Evolutionary conservation across 2,113 vertebrate genomes (phyloP), one percentile per base, ranked within the genome.

Genomic region (Oenanthe melanoleuca): DNA sequence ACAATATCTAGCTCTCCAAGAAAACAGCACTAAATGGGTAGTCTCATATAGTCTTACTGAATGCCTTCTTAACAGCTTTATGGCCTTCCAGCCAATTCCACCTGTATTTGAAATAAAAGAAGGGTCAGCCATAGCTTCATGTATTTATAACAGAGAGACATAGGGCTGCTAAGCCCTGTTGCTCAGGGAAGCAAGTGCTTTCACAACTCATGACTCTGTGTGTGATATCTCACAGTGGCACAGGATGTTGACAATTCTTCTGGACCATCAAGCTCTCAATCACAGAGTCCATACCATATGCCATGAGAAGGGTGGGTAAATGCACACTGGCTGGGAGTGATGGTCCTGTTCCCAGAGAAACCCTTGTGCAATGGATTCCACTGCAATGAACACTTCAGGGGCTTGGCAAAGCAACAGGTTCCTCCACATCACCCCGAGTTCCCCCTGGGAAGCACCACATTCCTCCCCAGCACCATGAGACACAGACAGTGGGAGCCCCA

Each of bases 361-460:
- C 9, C 31, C 14, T 52, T n/a, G 22, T 59, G 25, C 5, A 1
- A 47, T 34, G 20, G 28, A n/a, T 67, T 67, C 19, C 31, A 26
- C 24, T 28, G 24, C 61, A 71, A 9, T 60, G 29, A 74, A 37
- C 10, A 7, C 2, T 3, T 25, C 11, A 5, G 4, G 3, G 47
- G 3, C 5, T 0, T 59, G 57, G 57, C 64, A 89, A 55, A 74
- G 42, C 12, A 40, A 61, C 1, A 6, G 4, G 12, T 53, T 79
- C 14, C 33, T 75, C 10, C 38, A 37, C 25, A 60, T 72, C 16
- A 63, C 20, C 12, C n/a, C 0, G 0, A 60, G 31, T 10, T 79
- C 5, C 9, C 4, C 7, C 17, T 28, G 31, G 28, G 15, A 56
- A 87, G 49, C 0, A 0, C 0, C 29, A 14, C 24, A 9, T 15